phyloP scores from a whole-genome alignment of 2,888 invertebrate species.

The Cosmorhoe ocellata region DNA sequence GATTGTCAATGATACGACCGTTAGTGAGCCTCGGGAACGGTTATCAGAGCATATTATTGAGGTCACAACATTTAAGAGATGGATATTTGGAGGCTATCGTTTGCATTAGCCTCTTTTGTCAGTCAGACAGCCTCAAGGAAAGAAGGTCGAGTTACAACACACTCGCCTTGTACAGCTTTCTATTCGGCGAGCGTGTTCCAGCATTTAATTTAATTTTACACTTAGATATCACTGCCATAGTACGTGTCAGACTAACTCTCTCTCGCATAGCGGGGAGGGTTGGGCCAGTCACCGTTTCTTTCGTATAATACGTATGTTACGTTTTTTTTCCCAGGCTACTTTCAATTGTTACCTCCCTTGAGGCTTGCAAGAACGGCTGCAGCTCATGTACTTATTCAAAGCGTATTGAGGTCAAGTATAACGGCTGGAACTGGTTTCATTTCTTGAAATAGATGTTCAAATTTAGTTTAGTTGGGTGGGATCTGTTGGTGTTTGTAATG shows the following conservation, averaged over 20 bases:
- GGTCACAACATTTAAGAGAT: slow-evolving; percentile 65
- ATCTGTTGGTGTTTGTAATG: slow-evolving; percentile 31
- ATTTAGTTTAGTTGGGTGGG: slow-evolving; percentile 27
- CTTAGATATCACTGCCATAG: slow-evolving; percentile 68
- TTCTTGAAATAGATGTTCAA: slow-evolving; percentile 51
- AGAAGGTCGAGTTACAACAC: slow-evolving; percentile 81
- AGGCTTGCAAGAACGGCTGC: slow-evolving; percentile 47
- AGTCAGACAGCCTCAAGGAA: slow-evolving; percentile 62
- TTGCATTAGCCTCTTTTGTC: slow-evolving; percentile 75
- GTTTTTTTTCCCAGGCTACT: slow-evolving; percentile 55
- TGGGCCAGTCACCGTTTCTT: slow-evolving; percentile 74
- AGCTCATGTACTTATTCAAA: slow-evolving; percentile 52
- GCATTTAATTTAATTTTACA: slow-evolving; percentile 78
- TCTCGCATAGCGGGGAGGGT: slow-evolving; percentile 72
- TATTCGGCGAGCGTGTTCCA: slow-evolving; percentile 77
- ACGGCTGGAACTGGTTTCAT: slow-evolving; percentile 59
- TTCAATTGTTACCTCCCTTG: slow-evolving; percentile 53
- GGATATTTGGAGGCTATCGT: slow-evolving; percentile 59
- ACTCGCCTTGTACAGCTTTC: slow-evolving; percentile 80
- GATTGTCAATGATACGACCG: slow-evolving; percentile 50
- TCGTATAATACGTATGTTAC: slow-evolving; percentile 55
- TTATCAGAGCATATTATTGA: slow-evolving; percentile 73
- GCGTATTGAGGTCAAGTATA: slow-evolving; percentile 72
- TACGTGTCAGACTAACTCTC: slow-evolving; percentile 65
- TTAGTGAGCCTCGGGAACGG: slow-evolving; percentile 54